Conservation (phyloP, 2,888 invertebrate genomes). For the Hetaerina titia region DNA sequence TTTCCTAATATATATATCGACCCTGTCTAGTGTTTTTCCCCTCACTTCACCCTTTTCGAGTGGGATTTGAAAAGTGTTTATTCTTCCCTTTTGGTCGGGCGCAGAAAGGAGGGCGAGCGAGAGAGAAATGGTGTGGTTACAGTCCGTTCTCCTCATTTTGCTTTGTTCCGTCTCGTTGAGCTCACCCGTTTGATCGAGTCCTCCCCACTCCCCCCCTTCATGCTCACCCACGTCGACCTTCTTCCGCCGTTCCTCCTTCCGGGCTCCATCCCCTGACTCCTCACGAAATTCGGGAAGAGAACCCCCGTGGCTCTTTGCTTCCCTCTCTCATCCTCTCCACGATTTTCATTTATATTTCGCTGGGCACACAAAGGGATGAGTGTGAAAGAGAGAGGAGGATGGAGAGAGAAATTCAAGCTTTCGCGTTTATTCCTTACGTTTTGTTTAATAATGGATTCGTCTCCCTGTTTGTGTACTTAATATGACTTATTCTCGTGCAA, state of each 20-base stretch:
- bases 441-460: slow-evolving; percentile 5
- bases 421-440: not conserved
- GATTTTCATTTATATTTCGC: slow-evolving; percentile 10
- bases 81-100: not conserved
- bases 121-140: not conserved
- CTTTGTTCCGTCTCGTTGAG: not conserved
- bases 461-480: not conserved
- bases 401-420: not conserved
- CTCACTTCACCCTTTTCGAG: not conserved
- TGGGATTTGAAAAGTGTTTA: slow-evolving; percentile 17
- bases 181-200: not conserved
- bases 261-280: not conserved
- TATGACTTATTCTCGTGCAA: not conserved
- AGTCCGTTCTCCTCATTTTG: not conserved
- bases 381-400: not conserved
- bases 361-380: not conserved
- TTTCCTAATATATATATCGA: not conserved
- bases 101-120: not conserved
- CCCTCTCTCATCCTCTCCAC: not conserved
- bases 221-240: not conserved
- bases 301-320: not conserved
- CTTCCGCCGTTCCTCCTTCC: not conserved
- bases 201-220: not conserved
- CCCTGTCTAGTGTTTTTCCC: not conserved
- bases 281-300: not conserved